Evolutionary conservation across 2,888 invertebrate genomes (phyloP), one percentile per base, ranked within the genome.

Genomic region (Hypsopygia costalis): DNA sequence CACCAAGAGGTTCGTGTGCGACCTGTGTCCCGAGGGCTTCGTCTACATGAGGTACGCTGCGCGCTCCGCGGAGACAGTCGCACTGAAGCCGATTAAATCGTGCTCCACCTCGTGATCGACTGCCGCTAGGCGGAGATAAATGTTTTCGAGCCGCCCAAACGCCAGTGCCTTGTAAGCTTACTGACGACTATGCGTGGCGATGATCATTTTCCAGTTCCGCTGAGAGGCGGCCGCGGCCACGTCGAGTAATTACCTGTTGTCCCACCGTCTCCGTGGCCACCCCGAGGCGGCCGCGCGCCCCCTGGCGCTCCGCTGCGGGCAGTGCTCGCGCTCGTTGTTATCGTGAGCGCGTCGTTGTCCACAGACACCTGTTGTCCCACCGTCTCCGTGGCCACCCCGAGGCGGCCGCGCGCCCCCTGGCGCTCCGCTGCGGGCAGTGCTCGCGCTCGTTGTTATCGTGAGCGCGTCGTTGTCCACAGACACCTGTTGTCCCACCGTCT

Each of bases 261-360:
- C 80, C 56, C 88, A 88, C 67, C 82, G 88, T 37, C 46, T 73
- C 45, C 62, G 63, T 44, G 62, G 66, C 52, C 86, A 85, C 70
- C 81, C 79, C 27, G 85, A 78, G 57, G 63, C 66, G 42, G 69
- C 69, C 25, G 69, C 66, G 41, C 78, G 83, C 30, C 70, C 78
- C 34, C 68, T 81, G 41, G 55, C 72, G 41, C 71, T 86, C 55
- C 82, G 86, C 55, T 87, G 89, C 72, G 70, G 69, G 11, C 65
- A 63, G 56, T 89, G 87, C 75, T 72, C 58, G 53, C 78, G 88
- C 8, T 60, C 74, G 68, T 91, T 89, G n/a, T n/a, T n/a, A n/a
- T n/a, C n/a, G n/a, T n/a, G n/a, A n/a, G n/a, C n/a, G n/a, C n/a
- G n/a, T n/a, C n/a, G n/a, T n/a, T n/a, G n/a, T n/a, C n/a, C n/a